Evolutionary conservation across 2,113 vertebrate species (phyloP), one percentile per base, ranked within the genome.

Genomic region (Corapipo altera): DNA sequence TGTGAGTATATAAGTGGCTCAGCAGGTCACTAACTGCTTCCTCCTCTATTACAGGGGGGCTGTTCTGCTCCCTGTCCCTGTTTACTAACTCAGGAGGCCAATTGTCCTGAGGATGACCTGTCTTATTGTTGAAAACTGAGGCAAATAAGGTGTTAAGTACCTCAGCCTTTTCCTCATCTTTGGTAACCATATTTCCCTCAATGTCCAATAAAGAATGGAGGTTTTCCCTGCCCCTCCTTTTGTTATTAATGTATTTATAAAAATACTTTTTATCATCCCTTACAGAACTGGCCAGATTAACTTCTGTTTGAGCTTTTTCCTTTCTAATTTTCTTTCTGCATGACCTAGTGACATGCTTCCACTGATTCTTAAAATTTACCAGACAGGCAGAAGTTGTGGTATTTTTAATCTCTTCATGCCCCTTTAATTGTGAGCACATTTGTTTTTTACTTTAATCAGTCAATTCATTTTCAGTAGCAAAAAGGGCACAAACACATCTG

Each of bases 361-460:
- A 15, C 24, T 39, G 3, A 37, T 89, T 71, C 39, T 69, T 67
- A 43, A 81, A 75, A 59, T 64, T 55, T 35, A 35, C 54, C 37
- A 35, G 7, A 32, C 3, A 28, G 20, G 3, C 9, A 76, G 54
- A 80, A 79, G 15, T 30, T 82, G 14, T 22, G 28, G 9, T 35
- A 66, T 57, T 88, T 90, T 79, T 69, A n/a, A 61, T 62, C 5
- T 80, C 18, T 15, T 79, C 6, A 17, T 69, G 27, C 1, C 2
- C 1, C 3, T 54, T 52, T 24, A 66, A 37, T 1, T n/a, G 3
- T 44, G 5, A 62, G 3, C 4, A 5, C 7, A 0, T 46, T 62
- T 27, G 18, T 3, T 4, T 24, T 39, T 7, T 17, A 35, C 26
- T 13, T n/a, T 5, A 78, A 54, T 13, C 7, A 5, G 52, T 22